Evolutionary conservation across 2,797 vertebrate species (phyloP).

Genomic region (Schizopygopsis pylzovi): DNA sequence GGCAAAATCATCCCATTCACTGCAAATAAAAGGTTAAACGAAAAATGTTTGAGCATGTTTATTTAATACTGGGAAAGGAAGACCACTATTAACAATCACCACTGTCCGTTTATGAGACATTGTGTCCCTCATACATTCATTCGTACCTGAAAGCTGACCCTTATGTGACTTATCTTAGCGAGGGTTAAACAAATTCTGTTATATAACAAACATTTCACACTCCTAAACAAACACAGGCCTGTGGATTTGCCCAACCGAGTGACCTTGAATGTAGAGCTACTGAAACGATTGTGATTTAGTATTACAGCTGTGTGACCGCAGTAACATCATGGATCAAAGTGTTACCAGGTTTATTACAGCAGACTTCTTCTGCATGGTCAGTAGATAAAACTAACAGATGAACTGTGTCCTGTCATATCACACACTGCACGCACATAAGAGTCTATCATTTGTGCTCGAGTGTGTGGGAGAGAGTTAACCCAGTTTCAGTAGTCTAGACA

Average conservation of each 20-base stretch:
- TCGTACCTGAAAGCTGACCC: not conserved
- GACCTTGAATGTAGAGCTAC: not conserved
- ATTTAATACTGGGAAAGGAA: not conserved
- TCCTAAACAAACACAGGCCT: slow-evolving; percentile 6
- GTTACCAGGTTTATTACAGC: not conserved
- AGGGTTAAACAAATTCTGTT: not conserved
- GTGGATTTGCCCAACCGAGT: not conserved
- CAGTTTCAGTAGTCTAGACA: slow-evolving; percentile 31
- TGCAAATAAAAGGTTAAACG: not conserved
- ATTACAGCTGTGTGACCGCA: not conserved
- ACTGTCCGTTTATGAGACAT: not conserved
- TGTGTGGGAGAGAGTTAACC: slow-evolving; percentile 2
- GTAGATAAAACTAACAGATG: not conserved
- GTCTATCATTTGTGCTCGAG: not conserved
- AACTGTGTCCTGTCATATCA: not conserved
- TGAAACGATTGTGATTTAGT: not conserved
- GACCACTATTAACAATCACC: not conserved
- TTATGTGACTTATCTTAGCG: not conserved
- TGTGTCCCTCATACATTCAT: not conserved
- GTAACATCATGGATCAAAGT: not conserved
- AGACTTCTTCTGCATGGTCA: not conserved
- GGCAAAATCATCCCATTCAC: not conserved
- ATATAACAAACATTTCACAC: slow-evolving; percentile 1
- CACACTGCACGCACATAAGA: not conserved
- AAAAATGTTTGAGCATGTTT: not conserved